Base-by-base conservation (phyloP, 2,888 invertebrate genomes). In the Mechanitis messenoides region DNA sequence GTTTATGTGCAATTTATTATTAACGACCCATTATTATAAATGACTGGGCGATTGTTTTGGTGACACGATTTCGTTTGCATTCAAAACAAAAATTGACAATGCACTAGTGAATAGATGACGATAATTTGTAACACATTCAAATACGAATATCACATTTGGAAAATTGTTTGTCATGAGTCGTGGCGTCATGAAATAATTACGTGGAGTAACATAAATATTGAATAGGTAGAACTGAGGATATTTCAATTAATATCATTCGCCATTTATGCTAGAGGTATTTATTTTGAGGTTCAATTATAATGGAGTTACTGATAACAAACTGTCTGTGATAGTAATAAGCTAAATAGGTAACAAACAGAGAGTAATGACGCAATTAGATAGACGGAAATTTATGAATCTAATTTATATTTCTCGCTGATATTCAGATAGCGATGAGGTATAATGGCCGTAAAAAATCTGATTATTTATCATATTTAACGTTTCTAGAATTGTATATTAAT, bases 211-310 rank as follows among this genome's bases (percentile, higher is more conserved):
- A 72, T 78, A 66, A 73, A 74, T 74, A 73, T 72, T 76, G 72
- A 72, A 76, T 72, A 58, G 62, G 58, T 62, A 70, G 72, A 69
- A 74, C 58, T 72, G 70, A 69, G 71, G 68, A 65, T 69, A 71
- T 78, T 76, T 73, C 71, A 71, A 75, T 76, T 75, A 75, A 75
- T 77, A 76, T 71, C 71, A 74, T 74, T 70, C 73, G 68, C 71
- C 66, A 68, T 69, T 66, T 68, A 65, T 69, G 68, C 64, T 62
- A 67, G 64, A 56, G 64, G 56, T 70, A 67, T 73, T 72, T 72
- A 69, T 69, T 70, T 67, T 73, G 71, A 63, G 70, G 71, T 70
- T 59, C 60, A 64, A 68, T 65, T 67, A 60, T 65, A 65, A 68
- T 63, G 50, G 62, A 62, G 67, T 63, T 61, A 64, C 64, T 62